Evolutionary conservation across 2,113 vertebrate genomes (phyloP).

Genomic region (Pseudorhombus dupliciocellatus): DNA sequence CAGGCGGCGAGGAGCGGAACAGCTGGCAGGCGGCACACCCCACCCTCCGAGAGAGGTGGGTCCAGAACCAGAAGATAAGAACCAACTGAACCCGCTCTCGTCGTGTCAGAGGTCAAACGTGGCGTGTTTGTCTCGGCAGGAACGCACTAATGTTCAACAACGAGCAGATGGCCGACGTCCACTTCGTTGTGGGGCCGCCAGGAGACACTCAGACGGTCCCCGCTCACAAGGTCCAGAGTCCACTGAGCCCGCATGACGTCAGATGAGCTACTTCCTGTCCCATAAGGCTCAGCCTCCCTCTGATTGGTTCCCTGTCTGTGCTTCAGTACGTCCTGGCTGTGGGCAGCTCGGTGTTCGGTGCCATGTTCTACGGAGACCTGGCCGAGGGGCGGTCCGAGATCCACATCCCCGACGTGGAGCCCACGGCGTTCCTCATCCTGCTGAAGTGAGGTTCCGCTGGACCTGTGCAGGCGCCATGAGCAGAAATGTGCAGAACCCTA

Average conservation of each 20-base stretch:
- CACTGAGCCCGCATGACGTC: not conserved
- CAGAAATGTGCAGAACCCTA: not conserved
- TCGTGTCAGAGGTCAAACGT: no score
- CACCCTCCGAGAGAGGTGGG: constrained; percentile 91
- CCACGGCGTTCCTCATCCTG: constrained; percentile 92
- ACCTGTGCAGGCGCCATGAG: no score
- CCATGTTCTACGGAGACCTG: constrained; percentile 97
- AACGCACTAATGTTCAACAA: constrained; percentile 98
- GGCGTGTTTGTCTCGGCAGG: constrained; percentile 69
- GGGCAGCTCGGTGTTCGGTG: constrained; percentile 95
- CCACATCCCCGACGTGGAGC: constrained; percentile 96
- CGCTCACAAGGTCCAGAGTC: constrained; percentile 89
- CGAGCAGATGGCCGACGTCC: constrained; percentile 96
- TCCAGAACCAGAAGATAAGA: no score
- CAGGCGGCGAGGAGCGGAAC: constrained; percentile 76
- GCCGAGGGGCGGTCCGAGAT: constrained; percentile 93
- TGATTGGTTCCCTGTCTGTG: constrained; percentile 9
- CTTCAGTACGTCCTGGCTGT: constrained; percentile 94
- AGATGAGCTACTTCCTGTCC: not conserved
- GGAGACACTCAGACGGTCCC: constrained; percentile 89
- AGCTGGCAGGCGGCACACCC: constrained; percentile 89
- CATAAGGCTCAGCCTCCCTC: not conserved
- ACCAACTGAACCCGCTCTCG: no score
- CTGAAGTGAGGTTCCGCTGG: no score
- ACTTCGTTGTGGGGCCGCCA: constrained; percentile 91